Evolutionary conservation across 1,140 invertebrate genomes (phyloP), one percentile per base, ranked within the genome.

Genomic region (Pseudomyrmex sp.): DNA sequence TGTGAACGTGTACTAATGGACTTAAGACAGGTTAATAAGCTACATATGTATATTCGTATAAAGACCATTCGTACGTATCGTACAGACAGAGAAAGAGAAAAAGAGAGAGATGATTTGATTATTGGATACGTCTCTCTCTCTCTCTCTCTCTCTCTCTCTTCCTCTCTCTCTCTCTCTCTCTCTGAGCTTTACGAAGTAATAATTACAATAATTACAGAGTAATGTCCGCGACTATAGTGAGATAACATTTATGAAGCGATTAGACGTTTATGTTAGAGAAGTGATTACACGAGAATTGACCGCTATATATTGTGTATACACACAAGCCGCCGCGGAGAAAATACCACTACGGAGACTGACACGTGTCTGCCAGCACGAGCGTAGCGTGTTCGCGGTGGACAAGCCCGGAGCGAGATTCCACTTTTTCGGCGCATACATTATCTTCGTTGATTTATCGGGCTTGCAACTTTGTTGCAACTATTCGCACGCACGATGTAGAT

Each of bases 11-110:
- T 70, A 80, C 76, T 80, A 59, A 80, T 70, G 54, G 54, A 80
- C 76, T 80, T 80, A 48, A 80, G 66, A 80, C 76, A 70, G 66
- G 66, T 80, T 80, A 80, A 80, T 80, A 80, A 80, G 76, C 48
- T 23, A 15, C 58, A n/a, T n/a, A 15, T 59, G 23, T 26, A 79
- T 56, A 77, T 26, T 12, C 26, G 62, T 46, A n/a, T 26, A n/a
- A 59, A 48, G 20, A 18, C 26, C 48, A 54, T 26, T 77, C 26
- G 20, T 12, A 20, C 26, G n/a, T 12, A 20, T 68, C 20, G 10
- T 77, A 54, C 26, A 23, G 26, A 52, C 23, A 10, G 18, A 23
- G 12, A 7, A 1, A 62, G 35, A 35, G 35, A 35, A 5, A 35
- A 35, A 35, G 35, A 35, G 35, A 7, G 35, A 35, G 35, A 35